These are phyloP conservation scores for Ooceraea biroi DNA, from an alignment of 1,140 invertebrate species.

Conservation along the genomic window DNA sequence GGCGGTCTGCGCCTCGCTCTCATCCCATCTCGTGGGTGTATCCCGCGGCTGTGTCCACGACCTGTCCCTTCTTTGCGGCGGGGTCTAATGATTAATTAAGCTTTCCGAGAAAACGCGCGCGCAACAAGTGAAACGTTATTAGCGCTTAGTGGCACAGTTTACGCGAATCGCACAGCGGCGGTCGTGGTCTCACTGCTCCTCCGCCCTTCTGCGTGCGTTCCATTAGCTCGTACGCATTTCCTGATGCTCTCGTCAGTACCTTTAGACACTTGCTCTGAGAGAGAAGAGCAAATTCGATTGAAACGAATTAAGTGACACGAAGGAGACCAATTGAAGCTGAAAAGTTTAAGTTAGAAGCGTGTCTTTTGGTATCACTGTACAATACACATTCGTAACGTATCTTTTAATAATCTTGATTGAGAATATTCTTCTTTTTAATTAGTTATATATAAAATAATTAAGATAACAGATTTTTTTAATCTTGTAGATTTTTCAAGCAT, in stretches of 20 bases:
- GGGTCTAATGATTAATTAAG: slow-evolving; percentile 82
- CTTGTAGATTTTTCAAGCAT: too few species aligned
- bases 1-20: slow-evolving; percentile 40
- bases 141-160: slow-evolving; percentile 81
- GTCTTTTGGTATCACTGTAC: too few species aligned
- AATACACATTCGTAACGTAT: too few species aligned
- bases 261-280: not conserved
- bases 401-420: too few species aligned
- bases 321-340: too few species aligned
- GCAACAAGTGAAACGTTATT: slow-evolving; percentile 84
- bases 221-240: slow-evolving; percentile 7
- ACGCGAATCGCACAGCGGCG: slow-evolving; percentile 58
- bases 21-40: not conserved
- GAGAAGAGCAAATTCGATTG: too few species aligned
- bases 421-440: too few species aligned
- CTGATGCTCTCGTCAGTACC: not conserved
- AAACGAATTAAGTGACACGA: too few species aligned
- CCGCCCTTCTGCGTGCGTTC: slow-evolving; percentile 2
- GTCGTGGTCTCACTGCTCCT: slow-evolving; percentile 28
- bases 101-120: slow-evolving; percentile 83
- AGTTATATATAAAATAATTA: too few species aligned
- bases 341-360: too few species aligned
- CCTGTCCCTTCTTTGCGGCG: slow-evolving; percentile 1
- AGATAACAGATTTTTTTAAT: too few species aligned
- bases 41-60: too few species aligned